These are phyloP conservation scores for Scaptodrosophila lebanonensis DNA, from an alignment of 1,140 invertebrate species.

Conservation along the genomic window DNA sequence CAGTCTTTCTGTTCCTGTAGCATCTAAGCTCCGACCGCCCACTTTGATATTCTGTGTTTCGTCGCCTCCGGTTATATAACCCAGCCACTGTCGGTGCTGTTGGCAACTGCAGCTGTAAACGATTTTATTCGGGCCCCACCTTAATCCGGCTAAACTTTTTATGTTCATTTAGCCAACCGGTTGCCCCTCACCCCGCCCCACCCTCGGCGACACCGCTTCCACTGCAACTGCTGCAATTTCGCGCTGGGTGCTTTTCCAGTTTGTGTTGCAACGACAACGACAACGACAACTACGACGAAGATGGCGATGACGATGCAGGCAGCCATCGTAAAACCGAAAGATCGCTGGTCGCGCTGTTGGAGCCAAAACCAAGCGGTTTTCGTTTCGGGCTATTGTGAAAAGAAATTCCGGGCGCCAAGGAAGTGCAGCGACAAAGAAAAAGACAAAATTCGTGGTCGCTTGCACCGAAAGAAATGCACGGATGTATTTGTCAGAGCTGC, in stretches of 20 bases:
- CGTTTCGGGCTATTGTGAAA: conserved; percentile 64
- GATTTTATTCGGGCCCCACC: conserved; percentile 63
- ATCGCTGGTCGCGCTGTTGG: conserved; percentile 67
- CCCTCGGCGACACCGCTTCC: conserved; percentile 4
- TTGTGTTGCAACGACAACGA: conserved; percentile 51
- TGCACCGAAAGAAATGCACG: conserved; percentile 50
- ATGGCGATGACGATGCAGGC: background rate
- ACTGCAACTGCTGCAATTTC: conserved; percentile 51
- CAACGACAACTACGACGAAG: conserved; percentile 20
- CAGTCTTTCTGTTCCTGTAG: conserved; percentile 2
- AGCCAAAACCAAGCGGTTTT: conserved; percentile 53
- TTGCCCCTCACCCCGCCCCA: conserved; percentile 33
- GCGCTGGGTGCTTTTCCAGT: conserved; percentile 70
- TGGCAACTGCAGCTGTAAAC: conserved; percentile 52
- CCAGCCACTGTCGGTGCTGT: conserved; percentile 17
- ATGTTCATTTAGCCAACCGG: conserved; percentile 71
- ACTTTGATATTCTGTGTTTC: conserved; percentile 2
- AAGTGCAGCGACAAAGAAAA: conserved; percentile 48
- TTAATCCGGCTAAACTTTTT: conserved; percentile 71
- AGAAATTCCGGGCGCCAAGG: conserved; percentile 59
- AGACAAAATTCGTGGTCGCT: conserved; percentile 1
- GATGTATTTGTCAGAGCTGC: no score
- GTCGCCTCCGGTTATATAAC: background rate
- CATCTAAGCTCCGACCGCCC: background rate
- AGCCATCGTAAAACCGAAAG: conserved; percentile 62